Evolutionary conservation across 2,888 invertebrate species (phyloP), one percentile per base, ranked within the genome.

Genomic region (Amorpha juglandis): DNA sequence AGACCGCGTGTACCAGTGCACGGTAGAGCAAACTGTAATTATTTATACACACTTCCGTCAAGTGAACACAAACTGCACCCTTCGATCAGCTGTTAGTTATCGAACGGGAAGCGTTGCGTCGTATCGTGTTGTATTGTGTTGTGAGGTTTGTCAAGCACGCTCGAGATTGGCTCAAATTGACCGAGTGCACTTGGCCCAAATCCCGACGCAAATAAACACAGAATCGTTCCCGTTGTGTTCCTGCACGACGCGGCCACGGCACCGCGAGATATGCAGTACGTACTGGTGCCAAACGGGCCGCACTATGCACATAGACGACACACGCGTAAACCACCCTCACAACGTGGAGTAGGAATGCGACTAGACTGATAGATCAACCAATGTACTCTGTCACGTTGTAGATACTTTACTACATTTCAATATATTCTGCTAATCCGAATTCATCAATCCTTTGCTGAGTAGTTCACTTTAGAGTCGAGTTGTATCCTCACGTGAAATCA

Each of bases 121-220:
- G 50, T 50, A 19, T 50, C 19, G 19, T 50, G 48, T 58, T 38
- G 50, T 50, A 19, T 50, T 50, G 19, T 50, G 48, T 48, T 48
- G 50, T 19, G 50, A 38, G 58, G 14, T 21, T 33, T 58, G 58
- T 58, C 58, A 58, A 58, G 58, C 58, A 58, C 63, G 63, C 35
- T 55, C 79, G 81, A 81, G 80, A 83, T 82, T 77, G 78, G 79
- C 78, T 82, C 81, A 79, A 85, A 86, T 84, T 84, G 83, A 84
- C 89, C 89, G 82, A 88, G 79, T 89, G 88, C 89, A 89, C 89
- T 90, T 89, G 89, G 89, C 89, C 89, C 83, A 83, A 88, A 89
- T 88, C 88, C 83, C 79, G 82, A 82, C 80, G 78, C 84, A 87
- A 86, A 89, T 87, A 88, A 87, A 89, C 88, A 85, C 80, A 81